phyloP scores from a whole-genome alignment of 2,888 invertebrate species.

The Euclidia mi region DNA sequence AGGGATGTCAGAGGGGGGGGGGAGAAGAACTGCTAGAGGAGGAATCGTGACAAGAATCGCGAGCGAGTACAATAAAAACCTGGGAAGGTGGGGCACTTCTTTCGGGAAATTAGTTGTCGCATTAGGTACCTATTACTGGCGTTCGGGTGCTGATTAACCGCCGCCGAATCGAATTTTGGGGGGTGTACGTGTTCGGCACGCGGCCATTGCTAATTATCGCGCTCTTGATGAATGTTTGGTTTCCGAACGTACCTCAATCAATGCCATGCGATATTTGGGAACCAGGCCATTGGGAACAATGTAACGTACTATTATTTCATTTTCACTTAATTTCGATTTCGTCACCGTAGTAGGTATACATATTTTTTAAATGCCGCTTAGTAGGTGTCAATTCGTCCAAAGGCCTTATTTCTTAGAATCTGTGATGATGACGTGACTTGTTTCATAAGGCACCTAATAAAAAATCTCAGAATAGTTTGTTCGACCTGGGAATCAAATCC shows the following conservation, averaged over 20 bases:
- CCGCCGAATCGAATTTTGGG: constrained; percentile 57
- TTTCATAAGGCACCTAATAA: too few relatives aligned
- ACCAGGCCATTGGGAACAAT: constrained; percentile 11
- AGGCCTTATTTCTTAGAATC: too few relatives aligned
- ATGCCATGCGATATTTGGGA: constrained; percentile 37
- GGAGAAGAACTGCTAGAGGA: constrained; percentile 22
- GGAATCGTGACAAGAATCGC: constrained; percentile 78
- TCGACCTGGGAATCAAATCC: too few relatives aligned
- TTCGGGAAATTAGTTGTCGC: constrained; percentile 87
- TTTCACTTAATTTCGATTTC: neutral
- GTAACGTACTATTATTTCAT: constrained; percentile 15
- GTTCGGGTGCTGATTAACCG: constrained; percentile 71
- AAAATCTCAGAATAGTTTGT: too few relatives aligned
- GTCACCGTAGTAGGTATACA: too few relatives aligned
- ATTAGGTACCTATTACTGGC: constrained; percentile 80
- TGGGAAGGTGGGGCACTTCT: constrained; percentile 74
- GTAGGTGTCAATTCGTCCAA: too few relatives aligned
- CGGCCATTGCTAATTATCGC: constrained; percentile 56
- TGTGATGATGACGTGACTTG: too few relatives aligned
- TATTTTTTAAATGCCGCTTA: too few relatives aligned
- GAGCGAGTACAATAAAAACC: constrained; percentile 78
- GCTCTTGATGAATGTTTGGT: constrained; percentile 58
- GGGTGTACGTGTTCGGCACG: constrained; percentile 57
- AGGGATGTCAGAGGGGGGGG: too few relatives aligned
- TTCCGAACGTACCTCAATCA: constrained; percentile 56